Conservation (phyloP, 2,113 vertebrate genomes). For the Tylochromis polylepis region DNA sequence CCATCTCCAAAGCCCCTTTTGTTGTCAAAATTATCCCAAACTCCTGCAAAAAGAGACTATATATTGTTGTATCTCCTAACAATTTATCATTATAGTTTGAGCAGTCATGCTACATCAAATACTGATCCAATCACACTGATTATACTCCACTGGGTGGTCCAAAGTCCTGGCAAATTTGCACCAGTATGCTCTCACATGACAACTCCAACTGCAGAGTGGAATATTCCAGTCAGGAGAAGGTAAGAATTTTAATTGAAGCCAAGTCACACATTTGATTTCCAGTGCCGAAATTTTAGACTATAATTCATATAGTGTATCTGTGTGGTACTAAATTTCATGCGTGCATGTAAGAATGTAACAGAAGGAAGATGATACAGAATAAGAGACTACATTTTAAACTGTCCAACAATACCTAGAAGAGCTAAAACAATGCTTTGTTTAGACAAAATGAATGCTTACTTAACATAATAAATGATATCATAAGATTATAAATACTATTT, state of each 20-base stretch:
- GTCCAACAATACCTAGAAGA: too few relatives aligned
- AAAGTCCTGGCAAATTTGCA: background rate
- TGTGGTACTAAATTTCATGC: background rate
- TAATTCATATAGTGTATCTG: background rate
- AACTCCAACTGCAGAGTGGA: background rate
- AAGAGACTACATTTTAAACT: background rate
- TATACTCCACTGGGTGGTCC: background rate
- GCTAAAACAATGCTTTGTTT: background rate
- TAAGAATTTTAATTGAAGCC: background rate
- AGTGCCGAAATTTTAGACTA: too few relatives aligned
- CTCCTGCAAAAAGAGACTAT: background rate
- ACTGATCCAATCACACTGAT: background rate
- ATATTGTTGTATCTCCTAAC: background rate
- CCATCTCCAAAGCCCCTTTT: background rate
- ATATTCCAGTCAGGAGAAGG: background rate
- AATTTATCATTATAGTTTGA: background rate
- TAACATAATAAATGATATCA: background rate
- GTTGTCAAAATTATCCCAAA: background rate
- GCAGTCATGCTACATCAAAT: background rate
- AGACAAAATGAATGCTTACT: background rate
- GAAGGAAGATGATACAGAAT: background rate
- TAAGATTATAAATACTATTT: background rate
- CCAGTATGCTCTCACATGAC: background rate
- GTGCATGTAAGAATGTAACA: background rate
- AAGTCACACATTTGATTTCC: fast-evolving